A percentile compares a stretch with the other conserved stretches of the same genome.
phyloP scores from a whole-genome alignment of 2,888 invertebrate genomes.

The Escarpia spicata region DNA sequence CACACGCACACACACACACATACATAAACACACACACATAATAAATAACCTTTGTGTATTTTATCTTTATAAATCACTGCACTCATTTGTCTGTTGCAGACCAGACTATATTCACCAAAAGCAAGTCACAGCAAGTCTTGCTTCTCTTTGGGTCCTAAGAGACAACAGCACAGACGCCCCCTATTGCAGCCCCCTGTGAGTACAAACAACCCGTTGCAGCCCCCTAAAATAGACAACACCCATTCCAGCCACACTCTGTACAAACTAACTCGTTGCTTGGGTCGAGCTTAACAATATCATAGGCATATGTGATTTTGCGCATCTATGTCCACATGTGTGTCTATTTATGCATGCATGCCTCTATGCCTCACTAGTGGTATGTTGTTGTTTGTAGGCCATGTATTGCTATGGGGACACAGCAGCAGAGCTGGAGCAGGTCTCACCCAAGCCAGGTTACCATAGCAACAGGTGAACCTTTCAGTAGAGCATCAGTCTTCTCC shows the following conservation, averaged over 20 bases:
- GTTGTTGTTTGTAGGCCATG: neutral
- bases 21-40: no score
- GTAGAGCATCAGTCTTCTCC: no score
- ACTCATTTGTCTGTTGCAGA: neutral
- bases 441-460: neutral
- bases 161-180: neutral
- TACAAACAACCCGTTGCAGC: neutral
- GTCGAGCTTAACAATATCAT: no score
- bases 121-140: neutral
- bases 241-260: neutral
- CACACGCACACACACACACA: no score
- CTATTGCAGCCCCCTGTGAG: neutral
- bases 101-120: neutral
- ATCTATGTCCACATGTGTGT: neutral
- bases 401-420: neutral
- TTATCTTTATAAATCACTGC: neutral
- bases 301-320: no score
- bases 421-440: neutral
- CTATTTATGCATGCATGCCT: neutral
- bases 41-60: no score
- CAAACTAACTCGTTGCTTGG: neutral
- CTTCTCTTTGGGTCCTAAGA: neutral
- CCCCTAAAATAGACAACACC: neutral
- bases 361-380: neutral
- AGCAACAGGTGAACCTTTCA: neutral